Evolutionary conservation across 2,797 vertebrate genomes (phyloP), one percentile per base, ranked within the genome.

Genomic region (Parambassis ranga): DNA sequence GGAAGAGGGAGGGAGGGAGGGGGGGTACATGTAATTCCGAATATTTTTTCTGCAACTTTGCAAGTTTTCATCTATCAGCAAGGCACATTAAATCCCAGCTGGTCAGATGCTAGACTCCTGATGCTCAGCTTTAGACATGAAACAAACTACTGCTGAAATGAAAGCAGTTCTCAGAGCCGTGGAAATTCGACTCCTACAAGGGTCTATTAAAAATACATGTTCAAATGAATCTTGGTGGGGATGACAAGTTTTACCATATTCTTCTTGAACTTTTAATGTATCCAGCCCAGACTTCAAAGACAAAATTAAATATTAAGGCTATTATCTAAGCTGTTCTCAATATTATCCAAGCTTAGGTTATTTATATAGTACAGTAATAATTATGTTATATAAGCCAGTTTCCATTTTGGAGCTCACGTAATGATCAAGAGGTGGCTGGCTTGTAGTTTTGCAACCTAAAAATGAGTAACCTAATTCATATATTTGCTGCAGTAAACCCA

Each of bases 31-130:
- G 66, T 78, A 81, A 87, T 85, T 87, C 79, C 32, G 70, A 83
- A 59, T 81, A 59, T 86, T 71, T 78, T 81, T 88, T 68, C 65
- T 84, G 86, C 84, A 89, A 89, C 75, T 89, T 87, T 77, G 87
- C 82, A 85, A 84, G 70, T 87, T 91, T 84, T 86, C 84, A 85
- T 88, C 81, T 79, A 78, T 82, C 75, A 77, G 81, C 67, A 39
- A 71, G 62, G 78, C 81, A 81, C 81, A 85, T 88, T 84, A 85
- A 91, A 79, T 89, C 89, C 84, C 89, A 90, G 82, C 87, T 87
- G 89, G 82, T 85, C 83, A 73, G 76, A 83, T 27, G 77, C 57
- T 22, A 22, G 71, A 63, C 67, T 76, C 79, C 80, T 75, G 79
- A 83, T 74, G 83, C 70, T 83, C 74, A 32, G 79, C 76, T 77